phyloP scores from a whole-genome alignment of 2,797 vertebrate species.

The Ctenosaura bakeri region DNA sequence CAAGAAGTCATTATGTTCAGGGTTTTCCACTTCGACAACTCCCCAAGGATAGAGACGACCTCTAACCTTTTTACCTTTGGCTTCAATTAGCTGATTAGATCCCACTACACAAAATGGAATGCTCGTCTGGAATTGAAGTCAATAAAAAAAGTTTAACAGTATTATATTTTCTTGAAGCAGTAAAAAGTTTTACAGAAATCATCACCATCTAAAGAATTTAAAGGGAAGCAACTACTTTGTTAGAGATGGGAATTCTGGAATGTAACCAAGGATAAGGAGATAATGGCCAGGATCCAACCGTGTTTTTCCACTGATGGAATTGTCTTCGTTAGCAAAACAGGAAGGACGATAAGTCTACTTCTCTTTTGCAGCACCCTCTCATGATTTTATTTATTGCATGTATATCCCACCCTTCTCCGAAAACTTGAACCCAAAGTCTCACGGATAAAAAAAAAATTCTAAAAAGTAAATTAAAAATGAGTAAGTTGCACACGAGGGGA shows the following conservation, averaged over 20 bases:
- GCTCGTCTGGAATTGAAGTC: conserved; percentile 81
- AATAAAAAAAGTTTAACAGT: background rate
- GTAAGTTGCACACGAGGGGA: too few species aligned
- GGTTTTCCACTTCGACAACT: conserved; percentile 92
- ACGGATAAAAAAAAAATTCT: too few species aligned
- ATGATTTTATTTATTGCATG: too few species aligned
- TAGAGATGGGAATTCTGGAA: background rate
- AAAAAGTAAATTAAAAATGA: too few species aligned
- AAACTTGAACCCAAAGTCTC: too few species aligned
- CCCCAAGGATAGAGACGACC: conserved; percentile 92
- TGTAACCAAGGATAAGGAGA: background rate
- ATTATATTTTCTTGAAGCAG: background rate
- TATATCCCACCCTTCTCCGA: too few species aligned
- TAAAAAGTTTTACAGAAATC: background rate
- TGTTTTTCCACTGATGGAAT: background rate
- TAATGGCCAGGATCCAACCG: background rate
- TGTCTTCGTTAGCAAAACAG: background rate
- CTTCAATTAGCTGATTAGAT: conserved; percentile 93
- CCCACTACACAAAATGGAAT: conserved; percentile 91
- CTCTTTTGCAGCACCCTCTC: background rate
- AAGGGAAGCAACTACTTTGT: background rate
- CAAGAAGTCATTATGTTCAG: conserved; percentile 94
- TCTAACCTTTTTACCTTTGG: conserved; percentile 93
- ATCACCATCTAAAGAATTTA: background rate
- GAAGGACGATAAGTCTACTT: background rate